Base-by-base conservation (phyloP, 2,113 vertebrate genomes). In the Amblyopsis rosae region DNA sequence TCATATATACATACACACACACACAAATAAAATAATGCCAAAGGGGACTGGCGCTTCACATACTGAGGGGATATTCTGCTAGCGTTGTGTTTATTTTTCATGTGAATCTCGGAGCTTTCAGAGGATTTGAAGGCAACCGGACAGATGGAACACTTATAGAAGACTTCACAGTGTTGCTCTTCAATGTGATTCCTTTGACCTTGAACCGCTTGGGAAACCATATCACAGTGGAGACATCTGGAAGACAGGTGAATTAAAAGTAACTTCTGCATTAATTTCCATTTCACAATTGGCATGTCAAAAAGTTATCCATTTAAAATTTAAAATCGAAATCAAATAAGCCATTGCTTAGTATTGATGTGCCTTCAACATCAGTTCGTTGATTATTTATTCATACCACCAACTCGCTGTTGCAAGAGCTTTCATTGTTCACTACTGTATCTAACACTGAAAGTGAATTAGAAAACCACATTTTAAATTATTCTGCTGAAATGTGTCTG, bases 161-260 rank as follows among this genome's bases (percentile, higher is more conserved):
- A 95, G 76, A 96, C 90, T 84, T 96, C 93, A 69, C 95, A 96
- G 88, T 98, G 97, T 76, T 95, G 95, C 82, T 97, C 96, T 0
- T 96, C 94, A 66, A 98, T 95, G 88, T 99, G 97, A 79, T 75
- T 87, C 86, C 96, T 98, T 72, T 96, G 94, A 85, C 95, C 88
- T 67, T 93, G 92, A 0, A 96, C 83, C 55, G 95, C 95, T 90
- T 93, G 93, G 79, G 96, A 96, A 76, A 97, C 93, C 57, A 93
- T 92, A 55, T 96, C 96, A 74, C 97, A 98, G 77, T 99, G 96
- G 86, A 95, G 94, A 89, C 97, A 99, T 91, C 97, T 99, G 85
- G 16, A 58, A 48, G 19, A 75, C 16, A 33, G 54, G 17, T 26
- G 33, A 59, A 56, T 6, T 33, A 6, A 15, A 56, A 4, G 7